Evolutionary conservation across 2,888 invertebrate genomes (phyloP), one percentile per base, ranked within the genome.

Genomic region (Leptinotarsa rubiginosa): DNA sequence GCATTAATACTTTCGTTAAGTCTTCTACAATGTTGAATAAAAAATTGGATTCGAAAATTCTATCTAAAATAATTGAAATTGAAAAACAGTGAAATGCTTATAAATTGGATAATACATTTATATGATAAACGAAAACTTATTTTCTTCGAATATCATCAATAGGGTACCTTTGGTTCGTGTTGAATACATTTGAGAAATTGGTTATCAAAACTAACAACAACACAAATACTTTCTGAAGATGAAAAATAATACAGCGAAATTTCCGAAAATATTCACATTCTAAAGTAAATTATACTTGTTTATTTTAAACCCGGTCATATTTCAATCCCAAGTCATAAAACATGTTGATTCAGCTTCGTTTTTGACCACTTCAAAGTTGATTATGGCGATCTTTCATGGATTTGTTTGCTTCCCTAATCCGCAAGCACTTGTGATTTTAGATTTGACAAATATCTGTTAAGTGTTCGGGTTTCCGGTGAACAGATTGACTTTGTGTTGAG

Each of bases 371-470:
- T 31, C 67, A 67, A 49, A 67, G 49, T 67, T 25, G n/a, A 52
- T 50, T 67, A 67, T 16, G 25, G 52, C 52, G 25, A 52, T 67
- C 22, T 31, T 22, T 52, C 31, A 20, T 67, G 20, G 31, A 67
- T 67, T 65, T 67, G 52, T 67, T 67, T 67, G 52, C 67, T 12
- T 67, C 50, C 41, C 67, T 67, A 67, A 67, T 67, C 67, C 67
- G 47, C 67, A 49, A 50, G 52, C 50, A 67, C 49, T 67, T 67
- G 67, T 67, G 67, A 67, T 52, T 52, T 67, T 25, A 47, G 31
- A 20, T 66, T 66, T 74, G 71, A 74, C 71, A 75, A 75, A 75
- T 75, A 75, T 68, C 74, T 69, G 71, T 69, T 71, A 68, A 75
- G 74, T 75, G 74, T 68, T 72, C 41, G 71, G 70, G 69, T 72